Percentiles rank a stretch among this genome's conserved stretches.
These are phyloP conservation scores for Antheraea assamensis DNA, from an alignment of 2,888 invertebrate genomes.

Conservation along the genomic window DNA sequence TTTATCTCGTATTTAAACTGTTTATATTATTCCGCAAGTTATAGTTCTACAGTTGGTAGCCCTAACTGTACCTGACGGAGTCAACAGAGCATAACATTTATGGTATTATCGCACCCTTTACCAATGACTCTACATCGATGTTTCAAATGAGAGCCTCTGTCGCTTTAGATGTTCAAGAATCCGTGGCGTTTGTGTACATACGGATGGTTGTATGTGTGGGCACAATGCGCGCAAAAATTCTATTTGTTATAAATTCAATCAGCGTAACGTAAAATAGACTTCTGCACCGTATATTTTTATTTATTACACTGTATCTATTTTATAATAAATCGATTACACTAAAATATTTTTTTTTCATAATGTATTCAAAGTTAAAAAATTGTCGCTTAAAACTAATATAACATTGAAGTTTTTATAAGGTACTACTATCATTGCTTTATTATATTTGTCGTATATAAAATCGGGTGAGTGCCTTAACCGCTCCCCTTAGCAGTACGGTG, in stretches of 20 bases:
- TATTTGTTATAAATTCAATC: neutral
- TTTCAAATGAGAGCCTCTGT: conserved; percentile 28
- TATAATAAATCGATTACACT: no score
- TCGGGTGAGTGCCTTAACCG: no score
- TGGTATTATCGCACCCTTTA: conserved; percentile 59
- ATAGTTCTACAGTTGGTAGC: neutral
- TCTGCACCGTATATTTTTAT: neutral
- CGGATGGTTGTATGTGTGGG: neutral
- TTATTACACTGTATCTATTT: neutral
- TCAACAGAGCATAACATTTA: conserved; percentile 64
- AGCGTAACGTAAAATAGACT: neutral
- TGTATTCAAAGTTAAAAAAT: no score
- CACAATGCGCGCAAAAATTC: neutral
- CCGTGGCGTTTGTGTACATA: conserved; percentile 5
- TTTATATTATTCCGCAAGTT: neutral
- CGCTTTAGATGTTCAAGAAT: conserved; percentile 17
- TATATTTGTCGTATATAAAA: no score
- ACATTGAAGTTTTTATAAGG: no score
- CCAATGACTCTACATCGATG: conserved; percentile 44
- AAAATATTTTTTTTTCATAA: no score
- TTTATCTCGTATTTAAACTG: neutral
- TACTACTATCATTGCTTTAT: no score
- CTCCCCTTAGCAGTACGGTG: no score
- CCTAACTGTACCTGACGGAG: conserved; percentile 48
- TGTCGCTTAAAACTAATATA: no score